Evolutionary conservation across 2,888 invertebrate genomes (phyloP).

Genomic region (Crocallis elinguaria): DNA sequence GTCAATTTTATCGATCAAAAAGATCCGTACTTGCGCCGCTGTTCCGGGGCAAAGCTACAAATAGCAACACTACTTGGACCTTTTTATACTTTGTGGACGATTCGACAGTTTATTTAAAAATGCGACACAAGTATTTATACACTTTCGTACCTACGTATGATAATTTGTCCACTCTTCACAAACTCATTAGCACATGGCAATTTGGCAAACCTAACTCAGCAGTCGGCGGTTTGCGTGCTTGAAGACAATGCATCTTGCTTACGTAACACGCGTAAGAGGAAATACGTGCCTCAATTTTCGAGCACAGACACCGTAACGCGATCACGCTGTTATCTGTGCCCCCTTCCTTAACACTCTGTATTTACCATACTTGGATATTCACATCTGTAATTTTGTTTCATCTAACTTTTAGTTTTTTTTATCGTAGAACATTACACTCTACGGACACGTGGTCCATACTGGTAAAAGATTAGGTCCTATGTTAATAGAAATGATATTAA

Average conservation of each 20-base stretch:
- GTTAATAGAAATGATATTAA: too few species aligned
- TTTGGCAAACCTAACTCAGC: constrained; percentile 5
- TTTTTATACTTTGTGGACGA: too few species aligned
- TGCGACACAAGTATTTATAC: too few species aligned
- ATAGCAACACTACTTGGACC: too few species aligned
- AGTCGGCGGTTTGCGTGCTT: constrained; percentile 1
- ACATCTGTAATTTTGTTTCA: not conserved
- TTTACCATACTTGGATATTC: not conserved
- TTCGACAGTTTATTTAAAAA: too few species aligned
- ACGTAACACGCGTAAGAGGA: constrained; percentile 25
- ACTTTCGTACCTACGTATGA: not conserved
- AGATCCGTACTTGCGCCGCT: too few species aligned
- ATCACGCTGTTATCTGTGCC: constrained; percentile 19
- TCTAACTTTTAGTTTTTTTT: too few species aligned
- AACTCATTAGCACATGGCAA: constrained; percentile 7
- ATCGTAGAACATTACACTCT: too few species aligned
- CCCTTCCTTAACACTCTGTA: not conserved
- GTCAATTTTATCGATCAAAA: too few species aligned
- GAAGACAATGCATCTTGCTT: constrained; percentile 17
- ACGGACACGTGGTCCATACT: too few species aligned
- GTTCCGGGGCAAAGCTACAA: too few species aligned
- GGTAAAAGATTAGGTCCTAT: too few species aligned
- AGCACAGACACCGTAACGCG: constrained; percentile 33
- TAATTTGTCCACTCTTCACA: not conserved
- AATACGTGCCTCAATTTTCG: constrained; percentile 28